Evolutionary conservation across 2,113 vertebrate genomes (phyloP), one percentile per base, ranked within the genome.

Genomic region (Rhipidura dahli): DNA sequence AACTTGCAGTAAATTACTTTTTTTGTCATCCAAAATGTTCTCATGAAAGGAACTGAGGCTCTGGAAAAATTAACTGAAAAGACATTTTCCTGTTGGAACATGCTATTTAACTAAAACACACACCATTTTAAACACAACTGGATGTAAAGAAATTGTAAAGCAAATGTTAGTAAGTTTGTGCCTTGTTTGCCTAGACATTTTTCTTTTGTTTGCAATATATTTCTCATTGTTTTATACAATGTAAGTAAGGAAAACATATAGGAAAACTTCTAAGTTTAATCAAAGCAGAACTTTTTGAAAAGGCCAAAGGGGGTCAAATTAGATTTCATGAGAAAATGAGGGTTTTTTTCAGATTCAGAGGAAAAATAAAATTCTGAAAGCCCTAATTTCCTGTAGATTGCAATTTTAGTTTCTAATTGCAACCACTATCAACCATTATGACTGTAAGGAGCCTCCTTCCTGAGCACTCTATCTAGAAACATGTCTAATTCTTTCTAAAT

Each of bases 11-110:
- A 81, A 53, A 83, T 86, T 49, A 23, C 53, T 86, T 83, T 44
- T 20, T 35, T 61, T 81, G 60, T 72, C 47, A 79, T 57, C 53
- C 31, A 65, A 70, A 76, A 73, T 45, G 6, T 24, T 21, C 26
- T 84, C 39, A 30, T 42, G 27, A 82, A 87, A 89, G 24, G 56
- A 84, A 47, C 12, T 59, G n/a, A 65, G 23, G 40, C 27, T 56
- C 45, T 86, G 63, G 76, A 76, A 94, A 91, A 90, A 76, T n/a
- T 56, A 39, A 47, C 33, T 53, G 39, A 42, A 69, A 84, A 89
- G 23, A 42, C 14, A 28, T 81, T 89, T 90, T 87, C 44, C 24
- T 59, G 4, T 47, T 65, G 37, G 37, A 77, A 89, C 39, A 73
- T 40, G 28, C 27, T 44, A 2, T 69, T 80, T 87, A 50, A 65